Conservation (phyloP, 2,797 vertebrate species). For the Onychomys arenicola region DNA sequence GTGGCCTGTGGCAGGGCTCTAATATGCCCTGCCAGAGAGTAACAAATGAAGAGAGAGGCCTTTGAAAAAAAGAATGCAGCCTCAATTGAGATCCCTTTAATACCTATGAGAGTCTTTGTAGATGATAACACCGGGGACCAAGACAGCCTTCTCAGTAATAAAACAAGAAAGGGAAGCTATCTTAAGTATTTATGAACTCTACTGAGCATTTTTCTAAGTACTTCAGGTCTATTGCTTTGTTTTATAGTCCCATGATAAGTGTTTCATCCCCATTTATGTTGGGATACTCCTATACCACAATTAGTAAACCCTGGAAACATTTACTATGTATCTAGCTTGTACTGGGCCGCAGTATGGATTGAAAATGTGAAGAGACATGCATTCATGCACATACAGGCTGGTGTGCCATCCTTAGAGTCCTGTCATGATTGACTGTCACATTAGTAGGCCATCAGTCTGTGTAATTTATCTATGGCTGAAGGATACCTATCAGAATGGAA, state of each 20-base stretch:
- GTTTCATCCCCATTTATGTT: neutral
- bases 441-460: neutral
- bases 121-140: neutral
- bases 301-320: neutral
- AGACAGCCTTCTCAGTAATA: neutral
- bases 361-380: neutral
- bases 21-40: neutral
- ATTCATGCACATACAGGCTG: neutral
- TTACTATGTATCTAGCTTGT: neutral
- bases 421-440: neutral
- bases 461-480: neutral
- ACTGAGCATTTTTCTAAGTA: neutral
- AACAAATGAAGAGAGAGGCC: neutral
- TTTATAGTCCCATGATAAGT: neutral
- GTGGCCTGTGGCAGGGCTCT: neutral
- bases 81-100: neutral
- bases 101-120: neutral
- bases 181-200: neutral
- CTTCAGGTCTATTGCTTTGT: neutral
- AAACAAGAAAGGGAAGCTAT: constrained; percentile 16
- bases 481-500: neutral
- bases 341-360: neutral
- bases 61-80: neutral
- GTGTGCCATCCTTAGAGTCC: neutral
- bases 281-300: neutral